Conservation (phyloP, 2,113 vertebrate genomes). For the Labeo rohita region DNA sequence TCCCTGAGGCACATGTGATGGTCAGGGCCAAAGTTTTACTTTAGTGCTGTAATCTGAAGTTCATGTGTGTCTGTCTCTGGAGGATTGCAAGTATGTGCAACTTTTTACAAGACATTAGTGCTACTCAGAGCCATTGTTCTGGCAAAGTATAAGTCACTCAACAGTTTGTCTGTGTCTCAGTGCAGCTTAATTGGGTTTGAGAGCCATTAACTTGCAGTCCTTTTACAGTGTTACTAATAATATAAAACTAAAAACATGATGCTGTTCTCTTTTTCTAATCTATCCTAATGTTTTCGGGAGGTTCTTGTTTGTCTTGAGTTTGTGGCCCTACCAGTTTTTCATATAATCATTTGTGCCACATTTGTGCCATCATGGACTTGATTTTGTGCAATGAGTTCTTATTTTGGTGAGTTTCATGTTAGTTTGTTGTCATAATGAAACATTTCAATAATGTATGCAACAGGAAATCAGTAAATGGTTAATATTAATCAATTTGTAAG, state of each 20-base stretch:
- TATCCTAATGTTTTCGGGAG: not conserved
- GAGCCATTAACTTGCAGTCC: not conserved
- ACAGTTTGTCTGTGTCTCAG: not conserved
- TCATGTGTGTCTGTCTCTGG: constrained; percentile 2
- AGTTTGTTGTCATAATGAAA: no score
- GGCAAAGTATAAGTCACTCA: not conserved
- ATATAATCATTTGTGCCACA: no score
- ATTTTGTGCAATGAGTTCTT: no score
- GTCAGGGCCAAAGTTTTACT: constrained; percentile 5
- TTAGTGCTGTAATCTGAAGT: not conserved
- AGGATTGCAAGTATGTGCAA: not conserved
- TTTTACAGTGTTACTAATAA: not conserved
- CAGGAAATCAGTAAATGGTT: no score
- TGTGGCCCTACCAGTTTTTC: not conserved
- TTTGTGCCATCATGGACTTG: no score
- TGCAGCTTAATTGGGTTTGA: constrained; percentile 6
- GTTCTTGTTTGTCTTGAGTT: not conserved
- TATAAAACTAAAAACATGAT: not conserved
- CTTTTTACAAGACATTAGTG: not conserved
- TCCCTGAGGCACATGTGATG: constrained; percentile 5
- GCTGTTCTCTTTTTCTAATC: not conserved
- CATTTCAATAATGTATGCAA: no score
- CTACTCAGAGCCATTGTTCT: not conserved
- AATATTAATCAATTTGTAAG: no score
- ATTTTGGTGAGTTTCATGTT: no score